Conservation (phyloP, 1,140 invertebrate genomes). For the Oreohelix idahoensis region DNA sequence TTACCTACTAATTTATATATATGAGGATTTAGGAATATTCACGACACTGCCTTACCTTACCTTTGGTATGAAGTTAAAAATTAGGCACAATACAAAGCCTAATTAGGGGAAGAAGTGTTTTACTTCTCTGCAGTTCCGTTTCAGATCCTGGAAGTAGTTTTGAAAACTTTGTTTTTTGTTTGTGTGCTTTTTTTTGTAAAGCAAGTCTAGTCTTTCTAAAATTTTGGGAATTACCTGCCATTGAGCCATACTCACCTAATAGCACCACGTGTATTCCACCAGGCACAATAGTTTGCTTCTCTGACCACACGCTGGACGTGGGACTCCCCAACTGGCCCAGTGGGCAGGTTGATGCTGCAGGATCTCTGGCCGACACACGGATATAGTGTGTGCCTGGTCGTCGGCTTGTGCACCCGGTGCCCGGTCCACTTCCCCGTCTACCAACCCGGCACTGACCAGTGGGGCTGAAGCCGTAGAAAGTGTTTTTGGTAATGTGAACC, state of each 20-base stretch:
- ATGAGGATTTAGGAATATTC: too few species aligned
- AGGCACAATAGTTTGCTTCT: slow-evolving; percentile 65
- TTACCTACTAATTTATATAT: too few species aligned
- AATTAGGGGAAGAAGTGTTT: too few species aligned
- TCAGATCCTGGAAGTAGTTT: too few species aligned
- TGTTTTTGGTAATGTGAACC: slow-evolving; percentile 57
- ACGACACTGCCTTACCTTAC: too few species aligned
- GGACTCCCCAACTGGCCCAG: slow-evolving; percentile 49
- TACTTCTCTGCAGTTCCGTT: too few species aligned
- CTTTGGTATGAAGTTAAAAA: too few species aligned
- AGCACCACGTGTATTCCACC: slow-evolving; percentile 65
- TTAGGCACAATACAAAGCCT: too few species aligned
- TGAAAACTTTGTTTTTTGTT: too few species aligned
- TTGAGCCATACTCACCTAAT: slow-evolving; percentile 55
- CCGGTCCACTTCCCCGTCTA: slow-evolving; percentile 47
- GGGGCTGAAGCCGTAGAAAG: slow-evolving; percentile 64
- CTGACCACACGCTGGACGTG: slow-evolving; percentile 52
- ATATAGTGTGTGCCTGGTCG: slow-evolving; percentile 56
- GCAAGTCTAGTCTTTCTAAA: too few species aligned
- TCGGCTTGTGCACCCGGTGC: slow-evolving; percentile 50
- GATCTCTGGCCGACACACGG: slow-evolving; percentile 58
- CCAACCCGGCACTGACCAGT: slow-evolving; percentile 50
- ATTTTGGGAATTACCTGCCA: too few species aligned
- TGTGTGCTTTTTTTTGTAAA: too few species aligned
- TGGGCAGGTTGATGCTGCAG: slow-evolving; percentile 65